Evolutionary conservation across 2,113 vertebrate genomes (phyloP).

Genomic region (Pterocles orientalis): DNA sequence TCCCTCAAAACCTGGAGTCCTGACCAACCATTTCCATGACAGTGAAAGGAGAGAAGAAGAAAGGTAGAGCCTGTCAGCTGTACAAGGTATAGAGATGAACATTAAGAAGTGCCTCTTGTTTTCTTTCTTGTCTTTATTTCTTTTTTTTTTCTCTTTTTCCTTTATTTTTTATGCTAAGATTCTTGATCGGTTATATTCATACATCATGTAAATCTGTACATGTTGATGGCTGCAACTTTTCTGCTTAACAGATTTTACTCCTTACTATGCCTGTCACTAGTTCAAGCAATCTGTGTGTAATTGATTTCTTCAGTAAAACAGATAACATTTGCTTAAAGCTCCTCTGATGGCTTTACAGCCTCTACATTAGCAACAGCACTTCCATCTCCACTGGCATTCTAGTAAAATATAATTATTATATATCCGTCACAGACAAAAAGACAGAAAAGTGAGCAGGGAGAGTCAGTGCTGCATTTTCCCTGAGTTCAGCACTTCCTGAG

Average conservation of each 20-base stretch:
- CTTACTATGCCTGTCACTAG: conserved; percentile 74
- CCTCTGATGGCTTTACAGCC: conserved; percentile 78
- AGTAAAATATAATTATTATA: conserved; percentile 78
- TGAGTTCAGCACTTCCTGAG: not conserved
- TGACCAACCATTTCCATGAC: not conserved
- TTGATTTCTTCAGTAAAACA: conserved; percentile 82
- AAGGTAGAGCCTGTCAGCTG: not conserved
- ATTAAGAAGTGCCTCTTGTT: not conserved
- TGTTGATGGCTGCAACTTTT: conserved; percentile 72
- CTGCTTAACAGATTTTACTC: conserved; percentile 78
- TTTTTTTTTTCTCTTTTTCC: conserved; percentile 39
- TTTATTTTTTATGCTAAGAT: conserved; percentile 57
- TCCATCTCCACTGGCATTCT: conserved; percentile 71
- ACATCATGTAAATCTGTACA: conserved; percentile 70
- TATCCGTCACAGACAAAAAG: conserved; percentile 67
- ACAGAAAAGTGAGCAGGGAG: not conserved
- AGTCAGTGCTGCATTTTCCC: conserved; percentile 23
- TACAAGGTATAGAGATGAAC: not conserved
- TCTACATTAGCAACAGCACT: conserved; percentile 75
- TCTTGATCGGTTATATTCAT: conserved; percentile 64
- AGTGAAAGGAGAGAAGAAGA: not conserved
- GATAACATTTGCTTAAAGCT: conserved; percentile 82
- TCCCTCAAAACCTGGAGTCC: not conserved
- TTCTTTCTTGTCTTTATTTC: not conserved
- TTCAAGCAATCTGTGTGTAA: conserved; percentile 78